phyloP scores from a whole-genome alignment of 2,888 invertebrate genomes.

The Rhingia campestris region DNA sequence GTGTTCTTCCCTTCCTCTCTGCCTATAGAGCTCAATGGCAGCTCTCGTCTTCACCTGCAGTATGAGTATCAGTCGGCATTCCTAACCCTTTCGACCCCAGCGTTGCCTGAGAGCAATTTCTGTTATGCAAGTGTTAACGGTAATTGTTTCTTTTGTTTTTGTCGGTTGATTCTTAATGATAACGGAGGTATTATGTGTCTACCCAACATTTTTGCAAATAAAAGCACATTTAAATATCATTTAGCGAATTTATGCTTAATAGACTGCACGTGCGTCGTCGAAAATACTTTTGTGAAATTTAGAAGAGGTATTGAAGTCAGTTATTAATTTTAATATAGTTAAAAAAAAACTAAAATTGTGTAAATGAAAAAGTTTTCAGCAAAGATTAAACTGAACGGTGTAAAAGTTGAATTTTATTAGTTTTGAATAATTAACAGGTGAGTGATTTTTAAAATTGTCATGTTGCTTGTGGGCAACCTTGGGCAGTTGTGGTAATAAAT shows the following conservation, averaged over 20 bases:
- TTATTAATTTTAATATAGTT: no score
- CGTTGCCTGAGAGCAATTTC: conserved; percentile 5
- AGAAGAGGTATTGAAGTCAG: no score
- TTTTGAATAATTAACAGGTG: conserved; percentile 18
- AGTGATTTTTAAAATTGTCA: conserved; percentile 50
- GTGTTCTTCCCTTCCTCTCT: no score
- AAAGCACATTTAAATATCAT: background rate
- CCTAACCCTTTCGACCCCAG: conserved; percentile 1
- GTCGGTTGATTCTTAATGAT: no score
- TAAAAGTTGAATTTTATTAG: conserved; percentile 4
- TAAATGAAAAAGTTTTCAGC: conserved; percentile 23
- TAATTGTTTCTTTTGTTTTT: background rate
- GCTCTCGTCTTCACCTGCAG: no score
- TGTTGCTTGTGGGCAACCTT: conserved; percentile 60
- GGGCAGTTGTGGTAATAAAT: conserved; percentile 25
- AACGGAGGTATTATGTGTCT: no score
- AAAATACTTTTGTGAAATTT: no score
- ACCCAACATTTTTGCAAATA: no score
- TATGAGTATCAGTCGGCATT: no score
- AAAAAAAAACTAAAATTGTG: background rate
- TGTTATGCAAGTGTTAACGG: background rate
- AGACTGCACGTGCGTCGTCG: no score
- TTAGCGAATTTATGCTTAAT: background rate
- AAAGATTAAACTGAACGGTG: conserved; percentile 20
- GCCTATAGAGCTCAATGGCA: no score